Evolutionary conservation across 2,797 vertebrate species (phyloP), one percentile per base, ranked within the genome.

Genomic region (Nannoperca australis): DNA sequence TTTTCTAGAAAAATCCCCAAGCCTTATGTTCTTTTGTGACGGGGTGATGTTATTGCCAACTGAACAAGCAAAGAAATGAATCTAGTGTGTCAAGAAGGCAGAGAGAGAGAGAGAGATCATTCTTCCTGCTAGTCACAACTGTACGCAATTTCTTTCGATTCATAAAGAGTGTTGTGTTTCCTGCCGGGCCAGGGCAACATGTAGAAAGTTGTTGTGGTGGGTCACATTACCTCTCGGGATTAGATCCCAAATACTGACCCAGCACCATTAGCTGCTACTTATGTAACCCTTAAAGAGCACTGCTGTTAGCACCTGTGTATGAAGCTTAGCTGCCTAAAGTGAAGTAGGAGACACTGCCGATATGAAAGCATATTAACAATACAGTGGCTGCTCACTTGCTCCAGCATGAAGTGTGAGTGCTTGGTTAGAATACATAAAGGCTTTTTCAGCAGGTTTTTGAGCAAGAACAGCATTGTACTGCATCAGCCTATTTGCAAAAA

Each of bases 1-100:
- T 90, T 90, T 92, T 87, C 71, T 60, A 77, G 76, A 89, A 91
- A 92, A 87, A 79, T 89, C 90, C 86, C 85, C 61, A 8, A 92
- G 91, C 91, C 70, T 66, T 78, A 74, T 88, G 74, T 84, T 85
- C 72, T 84, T 90, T 91, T 88, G 83, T 87, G 70, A 83, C 59
- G 20, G 44, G 73, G 83, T 32, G 58, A 79, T 67, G 86, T 84
- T 79, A 45, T 53, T 90, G 88, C 85, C 89, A 88, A 82, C 62
- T 70, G 75, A 91, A 88, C 73, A 86, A 73, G 83, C 82, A 80
- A 78, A 75, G 82, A 81, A 88, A 90, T 88, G 85, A 82, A 91
- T 90, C 88, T 74, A 36, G 62, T 82, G 71, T 79, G 82, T 90
- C 81, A 82, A 81, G 69, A 68, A 86, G 61, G 47, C 65, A 83